Base-by-base conservation (phyloP, 2,797 vertebrate species). In the Erpetoichthys calabaricus region DNA sequence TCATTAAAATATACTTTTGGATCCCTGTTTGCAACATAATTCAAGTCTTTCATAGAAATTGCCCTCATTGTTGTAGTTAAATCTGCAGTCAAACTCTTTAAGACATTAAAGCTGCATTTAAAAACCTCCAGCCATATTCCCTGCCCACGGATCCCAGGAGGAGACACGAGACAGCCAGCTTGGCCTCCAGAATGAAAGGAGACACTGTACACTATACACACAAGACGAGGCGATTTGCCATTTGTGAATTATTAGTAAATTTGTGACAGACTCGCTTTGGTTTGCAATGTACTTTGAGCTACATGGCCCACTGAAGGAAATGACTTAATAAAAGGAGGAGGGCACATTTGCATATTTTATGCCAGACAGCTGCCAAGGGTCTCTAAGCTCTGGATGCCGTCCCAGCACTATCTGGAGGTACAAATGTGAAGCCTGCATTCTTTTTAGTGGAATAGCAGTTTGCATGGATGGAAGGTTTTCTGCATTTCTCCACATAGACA, bases 401-500 rank as follows among this genome's bases (percentile, higher is more conserved):
- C 49, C 56, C 52, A 49, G 54, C 54, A 56, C 54, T 41, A 42
- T 51, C 42, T 10, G 8, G 55, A 42, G 54, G 50, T 50, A n/a
- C n/a, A 49, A 43, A 56, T 51, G 47, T 60, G 55, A 43, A 41
- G 45, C 42, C 41, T 59, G 9, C 45, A 45, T 9, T 47, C 42
- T 8, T 25, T 49, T 47, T 47, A 9, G 7, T 45, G 43, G 50
- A 55, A 55, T 47, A n/a, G 25, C 25, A 25, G 25, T 25, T 55
- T 53, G 42, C 6, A 50, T 9, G 49, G 54, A 45, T 8, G 7
- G 4, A 53, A 5, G 4, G 52, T 41, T 25, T 25, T 25, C 5
- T 7, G 44, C 42, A 47, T 45, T 8, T 7, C 64, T 63, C 46
- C 10, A 63, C 68, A 64, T 51, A 73, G 72, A 74, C 68, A 71